Evolutionary conservation across 1,140 invertebrate genomes (phyloP).

Genomic region (Ceratina calcarata): DNA sequence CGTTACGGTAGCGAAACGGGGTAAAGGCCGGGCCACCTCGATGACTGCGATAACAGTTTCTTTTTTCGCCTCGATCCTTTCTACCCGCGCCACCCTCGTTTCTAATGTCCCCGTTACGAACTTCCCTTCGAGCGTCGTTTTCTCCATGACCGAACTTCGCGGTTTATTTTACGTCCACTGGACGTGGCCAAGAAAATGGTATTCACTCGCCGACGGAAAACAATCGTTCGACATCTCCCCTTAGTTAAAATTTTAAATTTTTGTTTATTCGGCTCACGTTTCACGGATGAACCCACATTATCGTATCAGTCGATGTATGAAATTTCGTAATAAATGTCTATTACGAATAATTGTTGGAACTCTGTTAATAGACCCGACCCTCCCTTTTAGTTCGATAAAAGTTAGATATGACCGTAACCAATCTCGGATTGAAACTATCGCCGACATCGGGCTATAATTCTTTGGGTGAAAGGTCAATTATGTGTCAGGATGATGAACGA

Average conservation of each 20-base stretch:
- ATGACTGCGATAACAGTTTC: slow-evolving; percentile 23
- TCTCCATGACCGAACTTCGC: too few relatives aligned
- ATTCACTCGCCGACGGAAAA: too few relatives aligned
- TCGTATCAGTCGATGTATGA: neutral
- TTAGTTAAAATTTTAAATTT: too few relatives aligned
- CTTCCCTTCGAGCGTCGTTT: neutral
- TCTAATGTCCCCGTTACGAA: neutral
- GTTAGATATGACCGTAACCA: slow-evolving; percentile 12
- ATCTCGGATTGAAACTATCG: slow-evolving; percentile 31
- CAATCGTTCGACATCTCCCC: neutral
- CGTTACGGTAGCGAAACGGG: neutral
- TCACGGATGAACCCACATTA: neutral
- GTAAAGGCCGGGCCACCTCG: neutral
- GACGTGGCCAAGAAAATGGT: too few relatives aligned
- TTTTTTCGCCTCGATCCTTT: neutral
- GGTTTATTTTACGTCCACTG: too few relatives aligned
- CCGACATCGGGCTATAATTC: slow-evolving; percentile 20
- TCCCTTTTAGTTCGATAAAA: slow-evolving; percentile 4
- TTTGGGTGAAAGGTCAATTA: slow-evolving; percentile 39
- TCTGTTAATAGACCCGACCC: neutral
- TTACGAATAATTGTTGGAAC: neutral
- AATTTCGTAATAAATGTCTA: neutral
- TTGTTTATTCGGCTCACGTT: too few relatives aligned
- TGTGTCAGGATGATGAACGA: slow-evolving; percentile 41
- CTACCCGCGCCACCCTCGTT: neutral